phyloP scores from a whole-genome alignment of 2,113 vertebrate species.

The Raja brachyura region DNA sequence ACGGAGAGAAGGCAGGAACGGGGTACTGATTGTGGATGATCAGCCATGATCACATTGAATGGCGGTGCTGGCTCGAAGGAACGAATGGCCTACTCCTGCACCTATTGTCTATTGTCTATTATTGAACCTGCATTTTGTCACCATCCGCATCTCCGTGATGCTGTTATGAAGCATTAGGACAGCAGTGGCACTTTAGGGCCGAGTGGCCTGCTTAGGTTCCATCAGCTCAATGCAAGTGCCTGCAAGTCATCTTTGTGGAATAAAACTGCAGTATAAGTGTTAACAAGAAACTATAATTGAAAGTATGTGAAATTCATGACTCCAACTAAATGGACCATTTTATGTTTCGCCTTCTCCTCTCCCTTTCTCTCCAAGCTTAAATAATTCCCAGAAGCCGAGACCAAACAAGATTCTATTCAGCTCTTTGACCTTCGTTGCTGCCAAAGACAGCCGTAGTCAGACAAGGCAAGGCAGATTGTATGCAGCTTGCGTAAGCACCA shows the following conservation, averaged over 20 bases:
- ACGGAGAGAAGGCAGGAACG: too few relatives aligned
- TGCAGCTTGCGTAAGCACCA: neutral
- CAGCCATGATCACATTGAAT: too few relatives aligned
- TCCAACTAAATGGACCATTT: too few relatives aligned
- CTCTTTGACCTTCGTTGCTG: neutral
- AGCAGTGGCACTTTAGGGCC: neutral
- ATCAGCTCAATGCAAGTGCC: too few relatives aligned
- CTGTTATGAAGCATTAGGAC: neutral
- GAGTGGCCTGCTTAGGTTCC: too few relatives aligned
- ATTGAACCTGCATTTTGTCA: too few relatives aligned
- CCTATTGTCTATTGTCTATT: too few relatives aligned
- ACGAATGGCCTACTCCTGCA: too few relatives aligned
- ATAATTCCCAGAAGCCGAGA: neutral
- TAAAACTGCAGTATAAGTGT: neutral
- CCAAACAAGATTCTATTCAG: neutral
- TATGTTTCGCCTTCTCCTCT: neutral
- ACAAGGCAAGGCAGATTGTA: too few relatives aligned
- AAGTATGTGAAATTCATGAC: neutral
- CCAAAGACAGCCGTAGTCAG: neutral
- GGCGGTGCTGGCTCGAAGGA: too few relatives aligned
- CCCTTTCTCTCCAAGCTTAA: neutral
- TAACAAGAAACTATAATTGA: neutral
- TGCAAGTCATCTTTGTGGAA: too few relatives aligned
- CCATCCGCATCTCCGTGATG: neutral
- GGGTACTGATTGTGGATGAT: too few relatives aligned